Percentiles rank a stretch among this genome's conserved stretches.
These are phyloP conservation scores for Chiropotes sagulatus DNA, from an alignment of 2,797 vertebrate genomes.

Conservation along the genomic window DNA sequence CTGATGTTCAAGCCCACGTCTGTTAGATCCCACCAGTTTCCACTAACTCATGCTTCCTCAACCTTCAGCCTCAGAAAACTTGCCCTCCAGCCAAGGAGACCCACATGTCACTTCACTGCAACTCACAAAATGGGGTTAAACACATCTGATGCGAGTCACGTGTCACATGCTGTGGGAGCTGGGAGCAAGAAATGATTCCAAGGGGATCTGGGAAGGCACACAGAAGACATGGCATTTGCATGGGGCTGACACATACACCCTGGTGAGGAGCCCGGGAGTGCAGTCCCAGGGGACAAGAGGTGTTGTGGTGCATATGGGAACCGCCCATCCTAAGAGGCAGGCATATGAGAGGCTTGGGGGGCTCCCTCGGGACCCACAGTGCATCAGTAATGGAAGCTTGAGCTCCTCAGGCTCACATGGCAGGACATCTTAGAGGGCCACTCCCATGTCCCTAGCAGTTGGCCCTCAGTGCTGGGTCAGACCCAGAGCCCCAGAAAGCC, in stretches of 20 bases:
- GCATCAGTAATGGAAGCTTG: background rate
- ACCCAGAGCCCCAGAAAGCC: background rate
- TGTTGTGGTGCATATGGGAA: background rate
- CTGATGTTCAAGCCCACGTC: background rate
- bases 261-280: background rate
- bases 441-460: background rate
- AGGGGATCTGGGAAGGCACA: background rate
- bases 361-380: too few relatives aligned
- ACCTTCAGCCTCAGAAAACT: background rate
- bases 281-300: background rate
- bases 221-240: background rate
- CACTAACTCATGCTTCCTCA: background rate
- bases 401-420: background rate
- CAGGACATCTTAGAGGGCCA: background rate
- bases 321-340: background rate
- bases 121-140: background rate
- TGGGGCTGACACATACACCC: background rate
- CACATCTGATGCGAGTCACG: background rate
- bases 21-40: background rate
- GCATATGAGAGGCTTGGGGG: fast-evolving
- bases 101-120: background rate
- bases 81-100: background rate
- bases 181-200: background rate
- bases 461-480: background rate
- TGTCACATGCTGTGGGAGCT: background rate